Evolutionary conservation across 64 coral and sea anemone species (phyloP).

Genomic region (Catalaphyllia jardinei): DNA sequence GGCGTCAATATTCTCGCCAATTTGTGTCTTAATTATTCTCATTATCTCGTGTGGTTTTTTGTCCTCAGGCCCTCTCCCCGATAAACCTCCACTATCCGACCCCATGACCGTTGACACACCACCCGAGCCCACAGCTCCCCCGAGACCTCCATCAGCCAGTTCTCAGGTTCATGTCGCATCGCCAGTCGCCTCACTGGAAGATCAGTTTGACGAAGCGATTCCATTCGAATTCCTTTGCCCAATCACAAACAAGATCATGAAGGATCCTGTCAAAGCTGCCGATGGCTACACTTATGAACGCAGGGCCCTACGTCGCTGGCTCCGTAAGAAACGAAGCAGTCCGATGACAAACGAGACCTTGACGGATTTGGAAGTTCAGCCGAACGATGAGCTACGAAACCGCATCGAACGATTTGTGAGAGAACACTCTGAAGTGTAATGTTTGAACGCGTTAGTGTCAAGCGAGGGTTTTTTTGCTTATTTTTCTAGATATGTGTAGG

Average conservation of each 20-base stretch:
- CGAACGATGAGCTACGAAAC: conserved; percentile 52
- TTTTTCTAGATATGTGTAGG: neutral
- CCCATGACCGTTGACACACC: conserved; percentile 43
- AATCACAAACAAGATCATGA: conserved; percentile 85
- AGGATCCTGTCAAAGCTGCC: conserved; percentile 60
- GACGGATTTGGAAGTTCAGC: conserved; percentile 53
- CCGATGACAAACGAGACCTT: conserved; percentile 80
- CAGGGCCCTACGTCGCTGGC: conserved; percentile 73
- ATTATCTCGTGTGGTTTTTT: neutral
- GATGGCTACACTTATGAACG: conserved; percentile 89
- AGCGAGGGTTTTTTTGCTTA: neutral
- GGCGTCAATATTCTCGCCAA: no score
- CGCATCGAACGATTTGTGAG: conserved; percentile 36
- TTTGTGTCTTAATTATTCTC: no score
- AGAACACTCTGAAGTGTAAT: conserved; percentile 24
- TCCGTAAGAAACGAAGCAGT: conserved; percentile 68
- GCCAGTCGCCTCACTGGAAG: neutral
- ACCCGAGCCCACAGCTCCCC: conserved; percentile 23
- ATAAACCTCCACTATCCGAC: conserved; percentile 62
- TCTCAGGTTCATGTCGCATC: conserved; percentile 4
- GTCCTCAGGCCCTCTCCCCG: conserved; percentile 67
- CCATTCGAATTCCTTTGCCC: conserved; percentile 88
- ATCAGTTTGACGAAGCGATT: conserved; percentile 56
- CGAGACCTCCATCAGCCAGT: conserved; percentile 12
- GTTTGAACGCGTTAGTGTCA: neutral